Evolutionary conservation across 1,140 invertebrate genomes (phyloP), one percentile per base, ranked within the genome.

Genomic region (Aphelinus atriplicis): DNA sequence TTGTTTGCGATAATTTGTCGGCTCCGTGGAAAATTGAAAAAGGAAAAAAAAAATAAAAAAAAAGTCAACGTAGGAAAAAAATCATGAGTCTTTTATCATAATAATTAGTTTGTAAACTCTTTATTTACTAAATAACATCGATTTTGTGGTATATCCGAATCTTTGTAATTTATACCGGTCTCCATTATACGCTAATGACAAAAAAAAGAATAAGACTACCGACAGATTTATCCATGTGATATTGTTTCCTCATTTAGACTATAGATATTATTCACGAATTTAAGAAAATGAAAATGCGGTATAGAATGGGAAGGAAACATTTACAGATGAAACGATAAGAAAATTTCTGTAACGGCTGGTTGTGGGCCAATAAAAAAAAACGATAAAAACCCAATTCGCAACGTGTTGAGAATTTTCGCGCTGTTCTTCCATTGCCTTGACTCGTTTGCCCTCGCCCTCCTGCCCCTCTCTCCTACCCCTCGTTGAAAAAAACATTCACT

Each of bases 291-390:
- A 60, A 79, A 71, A 55, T 10, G 78, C 66, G 66, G 51, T 50
- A 48, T 56, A 62, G 50, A 63, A 73, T 7, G 48, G 58, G 76
- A 77, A 73, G 62, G 72, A 80, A 70, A 80, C 78, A 71, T 71
- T 69, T 75, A 76, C 64, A 71, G 68, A 69, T 10, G 69, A 77
- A 78, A 71, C 57, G 71, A 78, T 71, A 73, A 73, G 75, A 81
- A 81, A 83, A 81, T 82, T 81, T 79, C 77, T 85, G 83, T 84
- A 85, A 82, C 77, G 83, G 82, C 83, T 84, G 79, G 78, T 82
- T 84, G 80, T 80, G 77, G 80, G 82, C 81, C 82, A 85, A 85
- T 85, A 82, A 85, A 81, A 78, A 60, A 69, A 78, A 75, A 7
- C 26, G 26, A 77, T 65, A 62, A 64, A 78, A 76, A 73, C 50